Evolutionary conservation across 35 echinoderm and acorn worm species (phyloP).

Genomic region (Hemicentrotus pulcherrimus): DNA sequence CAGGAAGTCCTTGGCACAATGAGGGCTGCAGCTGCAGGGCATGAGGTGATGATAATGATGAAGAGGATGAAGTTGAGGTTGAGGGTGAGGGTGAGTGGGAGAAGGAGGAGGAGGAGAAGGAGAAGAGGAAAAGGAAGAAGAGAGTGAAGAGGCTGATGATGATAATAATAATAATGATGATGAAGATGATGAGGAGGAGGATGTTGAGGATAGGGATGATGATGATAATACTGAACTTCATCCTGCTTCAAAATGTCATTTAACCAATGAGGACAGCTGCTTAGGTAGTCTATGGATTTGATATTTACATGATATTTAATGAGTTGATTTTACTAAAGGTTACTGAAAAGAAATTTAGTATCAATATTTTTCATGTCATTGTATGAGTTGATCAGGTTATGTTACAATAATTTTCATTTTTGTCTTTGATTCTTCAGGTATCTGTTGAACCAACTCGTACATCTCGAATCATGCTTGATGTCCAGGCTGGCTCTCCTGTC

Average conservation of each 20-base stretch:
- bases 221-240: not conserved
- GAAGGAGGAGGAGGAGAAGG: no score
- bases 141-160: no score
- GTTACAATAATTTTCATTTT: not conserved
- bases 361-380: not conserved
- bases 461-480: constrained; percentile 78
- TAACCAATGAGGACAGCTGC: not conserved
- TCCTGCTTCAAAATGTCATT: not conserved
- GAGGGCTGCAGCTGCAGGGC: constrained; percentile 74
- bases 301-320: not conserved
- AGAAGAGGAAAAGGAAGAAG: not conserved
- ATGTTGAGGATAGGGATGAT: no score
- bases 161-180: no score
- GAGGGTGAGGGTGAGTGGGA: no score
- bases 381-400: no score
- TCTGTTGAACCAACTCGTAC: constrained; percentile 68
- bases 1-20: constrained; percentile 82
- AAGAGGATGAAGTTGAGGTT: no score
- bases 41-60: constrained; percentile 62
- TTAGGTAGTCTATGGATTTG: not conserved
- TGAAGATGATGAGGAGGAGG: no score
- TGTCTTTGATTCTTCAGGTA: constrained; percentile 55
- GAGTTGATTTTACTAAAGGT: not conserved
- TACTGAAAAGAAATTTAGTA: not conserved
- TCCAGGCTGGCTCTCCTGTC: constrained; percentile 97